These are phyloP conservation scores for Echeneis naucrates DNA, from an alignment of 2,797 vertebrate species.

Conservation along the genomic window DNA sequence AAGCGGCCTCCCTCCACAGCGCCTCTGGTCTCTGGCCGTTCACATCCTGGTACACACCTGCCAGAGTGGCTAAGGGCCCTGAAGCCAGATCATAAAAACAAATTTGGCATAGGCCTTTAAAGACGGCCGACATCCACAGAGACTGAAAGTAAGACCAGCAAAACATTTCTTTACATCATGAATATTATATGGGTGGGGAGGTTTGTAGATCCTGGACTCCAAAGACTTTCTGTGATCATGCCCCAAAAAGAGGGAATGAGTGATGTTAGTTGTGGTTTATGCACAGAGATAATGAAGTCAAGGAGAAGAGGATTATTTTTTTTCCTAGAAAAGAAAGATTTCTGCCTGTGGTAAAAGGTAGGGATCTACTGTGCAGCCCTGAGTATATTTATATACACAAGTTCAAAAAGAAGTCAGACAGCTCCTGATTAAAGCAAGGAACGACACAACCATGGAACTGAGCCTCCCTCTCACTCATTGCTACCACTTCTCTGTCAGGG, in stretches of 20 bases:
- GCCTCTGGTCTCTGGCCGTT: constrained; percentile 82
- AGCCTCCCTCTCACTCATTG: too few relatives aligned
- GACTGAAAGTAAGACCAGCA: not conserved
- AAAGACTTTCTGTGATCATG: not conserved
- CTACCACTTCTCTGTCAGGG: too few relatives aligned
- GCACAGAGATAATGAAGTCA: constrained; percentile 9
- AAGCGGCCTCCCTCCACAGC: constrained; percentile 81
- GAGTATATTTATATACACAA: not conserved
- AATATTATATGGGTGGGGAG: not conserved
- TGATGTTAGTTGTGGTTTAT: not conserved
- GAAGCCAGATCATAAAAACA: not conserved
- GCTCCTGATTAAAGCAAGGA: too few relatives aligned
- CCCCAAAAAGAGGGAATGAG: not conserved
- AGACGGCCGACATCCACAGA: not conserved
- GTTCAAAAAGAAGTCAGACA: too few relatives aligned
- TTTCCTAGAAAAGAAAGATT: constrained; percentile 22
- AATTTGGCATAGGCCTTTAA: not conserved
- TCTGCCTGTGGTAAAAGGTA: constrained; percentile 12
- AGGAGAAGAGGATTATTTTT: constrained; percentile 20
- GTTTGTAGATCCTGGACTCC: not conserved
- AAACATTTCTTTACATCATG: not conserved
- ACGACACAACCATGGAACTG: too few relatives aligned
- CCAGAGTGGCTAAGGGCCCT: constrained; percentile 88
- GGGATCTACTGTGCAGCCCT: not conserved
- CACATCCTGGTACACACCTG: constrained; percentile 89